Evolutionary conservation across 1,140 invertebrate genomes (phyloP), one percentile per base, ranked within the genome.

Genomic region (Monomorium pharaonis): DNA sequence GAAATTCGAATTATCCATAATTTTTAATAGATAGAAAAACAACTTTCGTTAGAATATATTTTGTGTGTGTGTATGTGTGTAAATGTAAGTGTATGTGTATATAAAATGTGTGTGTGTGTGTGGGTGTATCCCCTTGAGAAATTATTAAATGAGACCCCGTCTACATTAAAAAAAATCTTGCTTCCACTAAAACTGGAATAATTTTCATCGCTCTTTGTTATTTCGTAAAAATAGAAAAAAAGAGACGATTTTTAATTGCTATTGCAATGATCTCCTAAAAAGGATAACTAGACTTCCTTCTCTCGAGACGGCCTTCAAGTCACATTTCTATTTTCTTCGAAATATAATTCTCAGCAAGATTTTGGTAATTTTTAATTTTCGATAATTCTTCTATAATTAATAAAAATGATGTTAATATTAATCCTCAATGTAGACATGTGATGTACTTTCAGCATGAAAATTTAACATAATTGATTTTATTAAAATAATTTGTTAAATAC

Each of bases 171-270:
- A 88, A 93, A 91, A 92, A 90, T 72, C 62, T 89, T 92, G 90
- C 81, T 95, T 95, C 94, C 94, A 95, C 92, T 95, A 95, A 95
- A 95, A 95, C 94, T 95, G 94, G 94, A 95, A 94, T 92, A 85
- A 90, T 92, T 89, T 74, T 92, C 92, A 93, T 92, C 90, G 89
- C 90, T 94, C 92, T 91, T 93, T 81, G 91, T 91, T 92, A 93
- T 93, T 91, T 72, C 86, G 92, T 91, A 94, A 92, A 94, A 93
- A 93, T 90, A 93, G 89, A 92, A 90, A 44, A 56, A 65, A 77
- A 85, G 47, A 86, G 92, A 91, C 86, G 44, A 80, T 69, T 74
- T 69, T 84, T 76, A 92, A 92, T 91, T 70, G 85, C 86, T 91
- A 67, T 67, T 67, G 63, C 89, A 90, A 86, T 88, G 63, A 83